Conservation (phyloP, 2,888 invertebrate species). For the Drosophila monieri region DNA sequence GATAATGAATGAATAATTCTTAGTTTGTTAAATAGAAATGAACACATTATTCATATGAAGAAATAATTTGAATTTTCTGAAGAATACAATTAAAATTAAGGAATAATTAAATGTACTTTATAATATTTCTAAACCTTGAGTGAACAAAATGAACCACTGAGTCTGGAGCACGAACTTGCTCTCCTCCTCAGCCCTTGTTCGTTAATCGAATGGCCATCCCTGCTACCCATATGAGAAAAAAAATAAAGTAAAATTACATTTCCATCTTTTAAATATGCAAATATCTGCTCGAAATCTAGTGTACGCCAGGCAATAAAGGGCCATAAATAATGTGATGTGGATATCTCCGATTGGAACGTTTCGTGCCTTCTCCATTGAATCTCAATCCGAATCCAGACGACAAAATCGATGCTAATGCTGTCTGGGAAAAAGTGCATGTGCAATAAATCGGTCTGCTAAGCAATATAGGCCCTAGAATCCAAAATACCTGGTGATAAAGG, state of each 20-base stretch:
- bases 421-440: constrained; percentile 51
- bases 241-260: constrained; percentile 31
- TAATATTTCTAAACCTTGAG: no score
- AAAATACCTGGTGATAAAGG: constrained; percentile 1
- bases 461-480: constrained; percentile 12
- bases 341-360: neutral
- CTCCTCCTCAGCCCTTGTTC: neutral
- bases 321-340: constrained; percentile 1
- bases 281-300: constrained; percentile 7
- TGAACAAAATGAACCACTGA: neutral
- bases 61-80: no score
- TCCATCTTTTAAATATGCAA: constrained; percentile 28
- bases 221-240: constrained; percentile 14
- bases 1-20: no score
- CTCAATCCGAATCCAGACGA: neutral
- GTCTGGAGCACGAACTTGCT: neutral
- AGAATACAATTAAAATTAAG: no score
- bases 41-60: no score
- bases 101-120: no score
- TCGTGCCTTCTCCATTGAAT: constrained; percentile 23
- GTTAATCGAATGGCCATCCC: constrained; percentile 15
- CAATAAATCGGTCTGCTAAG: constrained; percentile 51
- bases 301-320: neutral
- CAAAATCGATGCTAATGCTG: constrained; percentile 44
- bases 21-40: no score